A percentile compares a stretch with the other conserved stretches of the same genome.
Evolutionary conservation across 1,140 invertebrate species (phyloP).

Genomic region (Heliconius hewitsoni): DNA sequence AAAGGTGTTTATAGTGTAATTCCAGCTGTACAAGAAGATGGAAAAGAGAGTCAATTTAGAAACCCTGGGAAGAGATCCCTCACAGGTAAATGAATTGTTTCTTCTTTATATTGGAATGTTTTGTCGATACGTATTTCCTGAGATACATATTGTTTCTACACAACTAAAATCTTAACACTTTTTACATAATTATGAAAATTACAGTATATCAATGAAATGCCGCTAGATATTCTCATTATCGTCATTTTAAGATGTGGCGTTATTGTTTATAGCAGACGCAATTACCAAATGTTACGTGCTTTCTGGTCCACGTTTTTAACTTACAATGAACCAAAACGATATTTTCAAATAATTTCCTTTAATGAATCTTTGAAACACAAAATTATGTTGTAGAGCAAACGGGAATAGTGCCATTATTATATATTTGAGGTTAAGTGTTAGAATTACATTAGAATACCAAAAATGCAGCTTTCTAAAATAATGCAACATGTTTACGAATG

Average conservation of each 20-base stretch:
- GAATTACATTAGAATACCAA: slow-evolving; percentile 41
- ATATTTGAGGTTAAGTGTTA: slow-evolving; percentile 78
- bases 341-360: slow-evolving; percentile 13
- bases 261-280: slow-evolving; percentile 54
- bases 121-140: slow-evolving; percentile 80
- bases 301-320: slow-evolving; percentile 67
- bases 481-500: background rate
- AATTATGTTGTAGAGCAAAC: slow-evolving; percentile 18
- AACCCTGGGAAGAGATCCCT: slow-evolving; percentile 90
- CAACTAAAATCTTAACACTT: slow-evolving; percentile 19
- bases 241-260: slow-evolving; percentile 63
- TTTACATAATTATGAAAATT: slow-evolving; percentile 14
- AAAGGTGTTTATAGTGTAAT: slow-evolving; percentile 64
- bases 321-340: slow-evolving; percentile 22
- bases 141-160: slow-evolving; percentile 48
- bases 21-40: slow-evolving; percentile 83
- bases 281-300: slow-evolving; percentile 76
- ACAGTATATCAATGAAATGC: slow-evolving; percentile 7
- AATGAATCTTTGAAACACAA: slow-evolving; percentile 2
- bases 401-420: slow-evolving; percentile 39
- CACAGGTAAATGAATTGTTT: slow-evolving; percentile 86
- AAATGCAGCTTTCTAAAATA: slow-evolving; percentile 31
- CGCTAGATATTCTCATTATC: slow-evolving; percentile 27
- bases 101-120: slow-evolving; percentile 77
- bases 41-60: slow-evolving; percentile 96